Evolutionary conservation across 2,797 vertebrate genomes (phyloP).

Genomic region (Catharus ustulatus): DNA sequence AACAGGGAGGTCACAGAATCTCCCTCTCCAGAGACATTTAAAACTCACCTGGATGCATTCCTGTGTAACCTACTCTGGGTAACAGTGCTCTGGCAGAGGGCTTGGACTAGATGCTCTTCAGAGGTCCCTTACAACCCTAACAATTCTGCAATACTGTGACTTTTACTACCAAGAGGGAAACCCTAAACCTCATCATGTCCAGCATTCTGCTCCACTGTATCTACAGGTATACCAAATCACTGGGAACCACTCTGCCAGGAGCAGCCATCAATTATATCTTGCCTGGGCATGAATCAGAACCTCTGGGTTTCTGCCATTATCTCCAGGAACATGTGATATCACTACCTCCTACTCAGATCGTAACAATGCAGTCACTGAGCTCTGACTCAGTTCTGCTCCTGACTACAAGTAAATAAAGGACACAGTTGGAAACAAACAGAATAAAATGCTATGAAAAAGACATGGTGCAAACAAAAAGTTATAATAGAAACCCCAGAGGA

Average conservation of each 20-base stretch:
- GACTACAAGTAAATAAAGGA: conserved; percentile 6
- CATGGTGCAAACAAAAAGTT: not conserved
- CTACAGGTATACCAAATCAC: not conserved
- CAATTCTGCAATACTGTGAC: not conserved
- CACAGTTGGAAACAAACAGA: not conserved
- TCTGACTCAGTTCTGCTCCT: not conserved
- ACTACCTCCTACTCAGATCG: not conserved
- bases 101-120: not conserved
- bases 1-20: not conserved
- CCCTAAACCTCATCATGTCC: not conserved
- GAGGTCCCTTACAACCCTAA: not conserved
- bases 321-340: not conserved
- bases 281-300: not conserved
- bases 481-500: not conserved
- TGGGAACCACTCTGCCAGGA: not conserved
- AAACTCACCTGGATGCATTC: not conserved
- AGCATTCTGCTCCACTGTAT: not conserved
- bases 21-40: not conserved
- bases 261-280: not conserved
- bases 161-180: not conserved
- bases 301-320: not conserved
- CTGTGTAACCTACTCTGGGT: not conserved
- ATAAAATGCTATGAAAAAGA: not conserved
- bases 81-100: not conserved
- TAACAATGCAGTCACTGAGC: not conserved